These are phyloP conservation scores for Salvelinus fontinalis DNA, from an alignment of 2,113 vertebrate species.

Conservation along the genomic window DNA sequence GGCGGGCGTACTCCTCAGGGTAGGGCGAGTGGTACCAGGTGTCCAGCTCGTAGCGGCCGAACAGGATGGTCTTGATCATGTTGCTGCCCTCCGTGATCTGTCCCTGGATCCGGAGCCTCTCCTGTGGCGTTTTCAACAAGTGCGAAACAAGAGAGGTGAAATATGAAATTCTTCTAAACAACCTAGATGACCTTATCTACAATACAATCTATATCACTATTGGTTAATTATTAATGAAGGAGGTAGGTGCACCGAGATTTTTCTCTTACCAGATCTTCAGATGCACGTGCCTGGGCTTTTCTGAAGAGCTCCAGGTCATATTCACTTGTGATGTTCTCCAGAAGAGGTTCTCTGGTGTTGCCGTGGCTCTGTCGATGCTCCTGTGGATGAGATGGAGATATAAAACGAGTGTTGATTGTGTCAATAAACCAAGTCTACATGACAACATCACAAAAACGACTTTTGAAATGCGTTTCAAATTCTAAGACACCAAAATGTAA, in stretches of 20 bases:
- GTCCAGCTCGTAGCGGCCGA: constrained; percentile 95
- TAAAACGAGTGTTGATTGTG: background rate
- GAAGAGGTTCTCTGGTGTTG: constrained; percentile 89
- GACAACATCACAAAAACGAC: too few relatives aligned
- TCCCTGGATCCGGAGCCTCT: constrained; percentile 94
- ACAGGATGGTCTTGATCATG: constrained; percentile 98
- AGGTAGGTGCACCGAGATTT: constrained; percentile 5
- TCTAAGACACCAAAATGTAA: too few relatives aligned
- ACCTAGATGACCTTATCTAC: too few relatives aligned
- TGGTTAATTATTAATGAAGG: too few relatives aligned
- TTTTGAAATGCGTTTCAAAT: too few relatives aligned
- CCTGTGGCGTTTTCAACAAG: constrained; percentile 66
- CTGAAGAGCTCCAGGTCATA: constrained; percentile 98
- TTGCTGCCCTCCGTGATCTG: constrained; percentile 97
- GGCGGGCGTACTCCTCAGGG: constrained; percentile 94
- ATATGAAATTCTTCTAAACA: too few relatives aligned
- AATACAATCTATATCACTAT: too few relatives aligned
- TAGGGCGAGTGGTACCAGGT: constrained; percentile 99
- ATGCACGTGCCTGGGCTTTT: constrained; percentile 94
- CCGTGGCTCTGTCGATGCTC: constrained; percentile 92
- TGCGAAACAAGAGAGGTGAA: background rate
- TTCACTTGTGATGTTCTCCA: constrained; percentile 98
- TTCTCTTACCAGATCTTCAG: constrained; percentile 91
- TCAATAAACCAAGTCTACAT: too few relatives aligned
- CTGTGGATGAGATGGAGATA: constrained; percentile 59